phyloP scores from a whole-genome alignment of 2,797 vertebrate species.

The Onychomys torridus region DNA sequence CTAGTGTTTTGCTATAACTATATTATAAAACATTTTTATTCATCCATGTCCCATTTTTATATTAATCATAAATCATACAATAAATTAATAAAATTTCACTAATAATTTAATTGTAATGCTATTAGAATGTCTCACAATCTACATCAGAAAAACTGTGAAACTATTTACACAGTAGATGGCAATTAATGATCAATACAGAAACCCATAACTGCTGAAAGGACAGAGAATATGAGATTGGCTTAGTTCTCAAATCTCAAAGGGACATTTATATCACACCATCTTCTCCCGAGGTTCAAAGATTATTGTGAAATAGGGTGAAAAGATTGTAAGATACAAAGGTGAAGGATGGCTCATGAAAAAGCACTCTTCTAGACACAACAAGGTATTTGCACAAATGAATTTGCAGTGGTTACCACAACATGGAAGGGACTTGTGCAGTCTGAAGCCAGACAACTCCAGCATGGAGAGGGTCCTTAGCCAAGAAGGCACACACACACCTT shows the following conservation, averaged over 20 bases:
- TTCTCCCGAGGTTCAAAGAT: too few relatives aligned
- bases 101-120: neutral
- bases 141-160: neutral
- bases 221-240: neutral
- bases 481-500: neutral
- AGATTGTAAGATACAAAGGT: too few relatives aligned
- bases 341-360: too few relatives aligned
- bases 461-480: neutral
- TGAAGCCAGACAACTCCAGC: too few relatives aligned
- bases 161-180: neutral
- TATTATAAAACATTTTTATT: neutral
- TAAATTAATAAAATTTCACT: neutral
- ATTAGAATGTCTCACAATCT: too few relatives aligned
- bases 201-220: neutral
- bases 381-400: fast-evolving
- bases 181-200: too few relatives aligned
- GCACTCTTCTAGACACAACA: neutral
- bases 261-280: neutral
- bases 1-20: neutral
- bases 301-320: neutral
- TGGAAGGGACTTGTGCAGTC: neutral
- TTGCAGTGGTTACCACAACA: neutral
- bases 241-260: neutral
- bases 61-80: neutral
- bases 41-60: neutral